These are phyloP conservation scores for Labeo calbasu DNA, from an alignment of 2,797 vertebrate species.

Conservation along the genomic window DNA sequence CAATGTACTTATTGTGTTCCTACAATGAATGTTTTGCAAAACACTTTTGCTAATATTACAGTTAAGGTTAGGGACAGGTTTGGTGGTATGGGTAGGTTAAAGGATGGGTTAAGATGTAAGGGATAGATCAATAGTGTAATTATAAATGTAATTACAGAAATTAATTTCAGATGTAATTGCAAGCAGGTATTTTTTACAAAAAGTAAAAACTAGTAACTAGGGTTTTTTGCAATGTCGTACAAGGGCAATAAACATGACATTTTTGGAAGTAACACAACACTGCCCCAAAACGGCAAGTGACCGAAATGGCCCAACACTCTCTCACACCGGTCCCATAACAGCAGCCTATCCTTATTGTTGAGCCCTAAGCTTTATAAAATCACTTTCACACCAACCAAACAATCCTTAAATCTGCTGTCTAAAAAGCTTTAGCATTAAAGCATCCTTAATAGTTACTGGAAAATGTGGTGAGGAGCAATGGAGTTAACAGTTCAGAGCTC, in stretches of 20 bases:
- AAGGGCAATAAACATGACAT: not conserved
- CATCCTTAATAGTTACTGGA: not conserved
- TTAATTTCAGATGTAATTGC: no score
- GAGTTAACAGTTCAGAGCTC: constrained; percentile 35
- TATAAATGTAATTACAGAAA: no score
- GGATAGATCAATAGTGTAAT: no score
- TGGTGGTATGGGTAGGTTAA: no score
- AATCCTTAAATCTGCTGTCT: not conserved
- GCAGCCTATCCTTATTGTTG: not conserved
- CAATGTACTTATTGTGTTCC: no score
- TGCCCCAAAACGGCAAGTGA: not conserved
- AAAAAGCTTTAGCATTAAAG: not conserved
- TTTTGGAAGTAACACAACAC: not conserved
- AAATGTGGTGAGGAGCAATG: not conserved
- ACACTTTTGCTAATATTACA: no score
- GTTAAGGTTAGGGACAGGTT: no score
- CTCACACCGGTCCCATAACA: not conserved
- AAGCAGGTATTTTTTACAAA: no score
- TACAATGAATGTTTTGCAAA: no score
- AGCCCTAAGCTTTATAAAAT: not conserved
- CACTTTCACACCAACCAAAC: not conserved
- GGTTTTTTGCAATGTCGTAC: not conserved
- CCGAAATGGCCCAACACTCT: not conserved
- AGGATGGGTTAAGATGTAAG: no score
- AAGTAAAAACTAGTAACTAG: no score